A percentile compares a stretch with the other conserved stretches of the same genome.
Conservation (phyloP, 30 jellyfish, hydroid and myxozoan species). For the Aurelia sp. region DNA sequence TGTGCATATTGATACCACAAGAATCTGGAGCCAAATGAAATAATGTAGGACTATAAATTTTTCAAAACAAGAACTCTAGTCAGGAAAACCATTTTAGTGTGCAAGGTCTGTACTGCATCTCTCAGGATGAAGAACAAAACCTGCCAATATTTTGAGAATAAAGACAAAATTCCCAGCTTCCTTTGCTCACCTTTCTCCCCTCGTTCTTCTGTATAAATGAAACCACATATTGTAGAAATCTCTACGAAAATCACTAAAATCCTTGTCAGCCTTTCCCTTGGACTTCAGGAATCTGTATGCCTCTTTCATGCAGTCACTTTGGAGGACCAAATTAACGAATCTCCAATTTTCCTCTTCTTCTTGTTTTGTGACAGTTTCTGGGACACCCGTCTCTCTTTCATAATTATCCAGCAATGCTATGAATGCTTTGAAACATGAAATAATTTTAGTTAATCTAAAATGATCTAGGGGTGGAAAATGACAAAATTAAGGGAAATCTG, state of each 20-base stretch:
- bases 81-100: too few relatives aligned
- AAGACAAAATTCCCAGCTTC: background rate
- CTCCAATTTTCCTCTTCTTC: conserved; percentile 79
- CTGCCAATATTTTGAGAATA: too few relatives aligned
- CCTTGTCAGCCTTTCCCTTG: conserved; percentile 49
- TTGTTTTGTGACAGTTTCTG: conserved; percentile 74
- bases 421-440: conserved; percentile 64
- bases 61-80: too few relatives aligned
- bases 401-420: conserved; percentile 86
- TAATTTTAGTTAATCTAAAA: background rate
- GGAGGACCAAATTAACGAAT: conserved; percentile 59
- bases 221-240: conserved; percentile 88
- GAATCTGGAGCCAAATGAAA: too few relatives aligned
- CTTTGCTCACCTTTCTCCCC: conserved; percentile 69
- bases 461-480: too few relatives aligned
- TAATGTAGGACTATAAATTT: too few relatives aligned
- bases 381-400: conserved; percentile 74
- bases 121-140: too few relatives aligned
- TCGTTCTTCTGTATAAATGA: conserved; percentile 71
- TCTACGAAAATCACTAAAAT: conserved; percentile 49
- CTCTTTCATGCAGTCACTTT: conserved; percentile 77
- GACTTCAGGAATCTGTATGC: conserved; percentile 63
- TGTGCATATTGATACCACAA: too few relatives aligned
- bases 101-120: too few relatives aligned
- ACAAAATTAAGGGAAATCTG: too few relatives aligned